These are phyloP conservation scores for Dallia pectoralis DNA, from an alignment of 2,797 vertebrate genomes.

Conservation along the genomic window DNA sequence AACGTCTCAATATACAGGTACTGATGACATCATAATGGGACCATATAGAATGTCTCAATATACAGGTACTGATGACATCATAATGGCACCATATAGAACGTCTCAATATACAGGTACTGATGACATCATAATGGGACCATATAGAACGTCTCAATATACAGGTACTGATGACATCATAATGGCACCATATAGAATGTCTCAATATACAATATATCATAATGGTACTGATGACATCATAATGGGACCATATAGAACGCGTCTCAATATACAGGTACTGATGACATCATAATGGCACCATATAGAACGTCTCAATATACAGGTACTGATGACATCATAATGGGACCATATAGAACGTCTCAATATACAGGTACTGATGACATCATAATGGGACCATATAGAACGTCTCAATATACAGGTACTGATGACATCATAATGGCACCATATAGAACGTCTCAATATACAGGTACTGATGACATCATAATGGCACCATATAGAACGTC, in stretches of 20 bases:
- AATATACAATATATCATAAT: no score
- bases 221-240: background rate
- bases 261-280: background rate
- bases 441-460: background rate
- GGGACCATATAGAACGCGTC: background rate
- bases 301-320: background rate
- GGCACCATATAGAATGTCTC: no score
- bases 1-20: background rate
- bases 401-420: background rate
- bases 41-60: background rate
- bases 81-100: conserved; percentile 79
- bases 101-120: conserved; percentile 90
- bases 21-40: background rate
- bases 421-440: background rate
- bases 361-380: conserved; percentile 62
- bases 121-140: background rate
- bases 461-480: background rate
- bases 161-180: background rate
- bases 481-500: conserved; percentile 82
- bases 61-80: background rate
- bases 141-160: background rate
- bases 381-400: background rate
- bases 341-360: background rate
- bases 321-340: background rate
- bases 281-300: background rate